phyloP scores from a whole-genome alignment of 35 echinoderm and acorn worm genomes.

The Eucidaris tribuloides region DNA sequence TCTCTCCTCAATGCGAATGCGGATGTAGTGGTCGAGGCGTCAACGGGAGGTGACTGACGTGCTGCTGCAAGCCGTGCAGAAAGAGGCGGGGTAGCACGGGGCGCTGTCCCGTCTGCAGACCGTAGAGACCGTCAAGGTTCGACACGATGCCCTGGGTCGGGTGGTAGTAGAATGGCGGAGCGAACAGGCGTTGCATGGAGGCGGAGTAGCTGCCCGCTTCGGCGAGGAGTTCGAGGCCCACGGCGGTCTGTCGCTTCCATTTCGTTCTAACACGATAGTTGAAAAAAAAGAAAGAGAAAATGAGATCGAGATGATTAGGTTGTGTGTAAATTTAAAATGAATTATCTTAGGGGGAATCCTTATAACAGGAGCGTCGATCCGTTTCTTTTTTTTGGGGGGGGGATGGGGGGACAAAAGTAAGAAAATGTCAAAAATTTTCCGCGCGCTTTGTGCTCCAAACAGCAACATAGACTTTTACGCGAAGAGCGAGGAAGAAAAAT shows the following conservation, averaged over 20 bases:
- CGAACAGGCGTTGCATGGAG: slow-evolving; percentile 88
- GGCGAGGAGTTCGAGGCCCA: slow-evolving; percentile 89
- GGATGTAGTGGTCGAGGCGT: slow-evolving; percentile 65
- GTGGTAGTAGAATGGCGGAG: slow-evolving; percentile 85
- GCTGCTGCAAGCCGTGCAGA: slow-evolving; percentile 76
- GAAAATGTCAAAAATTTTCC: too few relatives aligned
- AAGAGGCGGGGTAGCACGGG: slow-evolving; percentile 72
- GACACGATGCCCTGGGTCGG: slow-evolving; percentile 82
- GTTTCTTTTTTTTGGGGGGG: too few relatives aligned
- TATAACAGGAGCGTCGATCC: too few relatives aligned
- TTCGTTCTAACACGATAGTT: slow-evolving; percentile 80
- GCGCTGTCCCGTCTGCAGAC: slow-evolving; percentile 61
- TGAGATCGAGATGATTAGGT: too few relatives aligned
- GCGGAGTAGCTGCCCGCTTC: slow-evolving; percentile 92
- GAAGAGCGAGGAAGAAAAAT: too few relatives aligned
- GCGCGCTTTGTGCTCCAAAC: too few relatives aligned
- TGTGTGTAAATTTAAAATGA: too few relatives aligned
- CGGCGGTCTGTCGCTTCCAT: slow-evolving; percentile 98
- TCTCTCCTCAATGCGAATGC: slow-evolving; percentile 55
- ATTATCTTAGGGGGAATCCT: too few relatives aligned
- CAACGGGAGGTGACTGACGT: slow-evolving; percentile 68
- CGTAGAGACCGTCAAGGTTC: slow-evolving; percentile 72
- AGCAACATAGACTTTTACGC: too few relatives aligned
- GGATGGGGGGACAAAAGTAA: too few relatives aligned
- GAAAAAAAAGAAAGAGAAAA: too few relatives aligned